Evolutionary conservation across 2,888 invertebrate species (phyloP).

Genomic region (Autographa pulchrina): DNA sequence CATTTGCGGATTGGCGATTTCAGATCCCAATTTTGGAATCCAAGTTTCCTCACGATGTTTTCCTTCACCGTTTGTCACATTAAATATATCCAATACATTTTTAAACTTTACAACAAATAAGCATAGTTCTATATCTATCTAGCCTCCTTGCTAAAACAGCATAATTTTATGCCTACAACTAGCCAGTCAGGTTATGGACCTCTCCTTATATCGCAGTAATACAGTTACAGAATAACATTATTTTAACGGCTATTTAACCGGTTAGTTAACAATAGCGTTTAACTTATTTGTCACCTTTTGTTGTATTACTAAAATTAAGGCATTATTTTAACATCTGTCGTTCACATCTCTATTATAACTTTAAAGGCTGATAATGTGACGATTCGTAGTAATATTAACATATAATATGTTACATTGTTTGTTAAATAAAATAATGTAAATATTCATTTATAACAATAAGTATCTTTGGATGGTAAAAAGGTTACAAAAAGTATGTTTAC

Average conservation of each 20-base stretch:
- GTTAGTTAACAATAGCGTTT: not conserved
- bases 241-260: conserved; percentile 4
- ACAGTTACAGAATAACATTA: not conserved
- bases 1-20: no score
- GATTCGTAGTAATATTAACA: not conserved
- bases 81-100: not conserved
- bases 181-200: not conserved
- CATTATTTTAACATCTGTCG: not conserved
- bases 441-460: not conserved
- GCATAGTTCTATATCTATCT: not conserved
- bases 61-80: no score
- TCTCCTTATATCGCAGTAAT: not conserved
- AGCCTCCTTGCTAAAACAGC: not conserved
- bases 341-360: not conserved
- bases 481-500: no score
- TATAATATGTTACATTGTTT: not conserved
- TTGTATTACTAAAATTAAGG: not conserved
- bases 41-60: no score
- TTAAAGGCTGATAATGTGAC: not conserved
- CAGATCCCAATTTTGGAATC: no score
- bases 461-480: not conserved
- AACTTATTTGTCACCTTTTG: conserved; percentile 2
- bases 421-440: not conserved
- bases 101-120: not conserved
- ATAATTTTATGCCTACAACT: not conserved